Percentiles rank a stretch among this genome's conserved stretches.
phyloP scores from a whole-genome alignment of 2,797 vertebrate species.

The Tachyglossus aculeatus region DNA sequence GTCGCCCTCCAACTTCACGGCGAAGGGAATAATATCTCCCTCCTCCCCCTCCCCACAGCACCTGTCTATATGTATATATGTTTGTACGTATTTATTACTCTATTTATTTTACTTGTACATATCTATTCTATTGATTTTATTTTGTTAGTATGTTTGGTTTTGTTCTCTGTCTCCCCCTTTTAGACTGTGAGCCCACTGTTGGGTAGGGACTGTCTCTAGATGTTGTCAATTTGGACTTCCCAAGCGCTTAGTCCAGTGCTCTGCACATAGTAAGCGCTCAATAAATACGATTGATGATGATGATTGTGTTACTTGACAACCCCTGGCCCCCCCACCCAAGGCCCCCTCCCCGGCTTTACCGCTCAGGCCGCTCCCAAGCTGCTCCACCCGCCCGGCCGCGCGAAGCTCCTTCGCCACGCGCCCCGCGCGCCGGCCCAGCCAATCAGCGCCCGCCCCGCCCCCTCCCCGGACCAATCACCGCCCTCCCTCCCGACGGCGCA shows the following conservation, averaged over 20 bases:
- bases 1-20: background rate
- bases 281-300: background rate
- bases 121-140: too few species aligned
- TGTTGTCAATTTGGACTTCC: too few species aligned
- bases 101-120: too few species aligned
- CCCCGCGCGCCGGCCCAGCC: background rate
- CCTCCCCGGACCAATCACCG: constrained; percentile 40
- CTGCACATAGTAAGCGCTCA: background rate
- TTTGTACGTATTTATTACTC: too few species aligned
- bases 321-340: background rate
- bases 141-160: too few species aligned
- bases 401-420: background rate
- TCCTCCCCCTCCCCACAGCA: too few species aligned
- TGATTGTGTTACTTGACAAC: background rate
- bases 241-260: too few species aligned
- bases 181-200: too few species aligned
- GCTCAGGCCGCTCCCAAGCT: accelerated
- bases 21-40: too few species aligned
- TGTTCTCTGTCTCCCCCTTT: too few species aligned
- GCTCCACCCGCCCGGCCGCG: background rate
- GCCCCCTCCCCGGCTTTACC: background rate
- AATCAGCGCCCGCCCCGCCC: background rate
- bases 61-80: too few species aligned
- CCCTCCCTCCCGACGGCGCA: background rate
- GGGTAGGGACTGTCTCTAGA: too few species aligned